Base-by-base conservation (phyloP, 1,140 invertebrate genomes). In the Lordiphosa mommai region DNA sequence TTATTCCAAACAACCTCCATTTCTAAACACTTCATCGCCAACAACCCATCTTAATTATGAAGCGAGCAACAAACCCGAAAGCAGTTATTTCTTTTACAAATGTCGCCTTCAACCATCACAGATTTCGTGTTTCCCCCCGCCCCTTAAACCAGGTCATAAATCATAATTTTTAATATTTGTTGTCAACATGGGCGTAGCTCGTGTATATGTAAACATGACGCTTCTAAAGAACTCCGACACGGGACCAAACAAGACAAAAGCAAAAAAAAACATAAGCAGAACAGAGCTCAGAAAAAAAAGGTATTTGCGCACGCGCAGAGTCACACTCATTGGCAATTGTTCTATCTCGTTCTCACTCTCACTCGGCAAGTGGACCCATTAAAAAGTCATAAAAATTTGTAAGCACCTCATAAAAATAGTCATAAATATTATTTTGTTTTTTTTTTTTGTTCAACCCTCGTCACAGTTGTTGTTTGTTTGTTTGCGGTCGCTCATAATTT, bases 331-430 rank as follows among this genome's bases (percentile, higher is more conserved):
- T 57, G 52, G 41, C 33, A 57, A 29, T 16, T 12, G 14, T 10
- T 27, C 51, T n/a, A 8, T 48, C 51, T 41, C 27, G 20, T 12
- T 56, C 10, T 67, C 46, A n/a, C 57, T 55, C 51, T 49, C 50
- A 34, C 48, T 23, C 44, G 17, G 66, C 58, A 56, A 57, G 67
- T 65, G 66, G 61, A 67, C 72, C 87, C 77, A 88, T 88, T 88
- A 88, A 88, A 88, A 87, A 86, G 60, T 72, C 85, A 82, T 88
- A 88, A 87, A 88, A 87, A 88, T 88, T 87, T 88, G 87, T 88
- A 88, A 88, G 80, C 87, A 88, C 87, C 87, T 88, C 87, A 87
- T 88, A 88, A 88, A 88, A 88, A 82, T 79, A 79, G 86, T 87
- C 86, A 88, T 88, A 88, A 88, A 88, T 88, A 88, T 73, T 87